Evolutionary conservation across 2,113 vertebrate genomes (phyloP), one percentile per base, ranked within the genome.

Genomic region (Hylia prasina): DNA sequence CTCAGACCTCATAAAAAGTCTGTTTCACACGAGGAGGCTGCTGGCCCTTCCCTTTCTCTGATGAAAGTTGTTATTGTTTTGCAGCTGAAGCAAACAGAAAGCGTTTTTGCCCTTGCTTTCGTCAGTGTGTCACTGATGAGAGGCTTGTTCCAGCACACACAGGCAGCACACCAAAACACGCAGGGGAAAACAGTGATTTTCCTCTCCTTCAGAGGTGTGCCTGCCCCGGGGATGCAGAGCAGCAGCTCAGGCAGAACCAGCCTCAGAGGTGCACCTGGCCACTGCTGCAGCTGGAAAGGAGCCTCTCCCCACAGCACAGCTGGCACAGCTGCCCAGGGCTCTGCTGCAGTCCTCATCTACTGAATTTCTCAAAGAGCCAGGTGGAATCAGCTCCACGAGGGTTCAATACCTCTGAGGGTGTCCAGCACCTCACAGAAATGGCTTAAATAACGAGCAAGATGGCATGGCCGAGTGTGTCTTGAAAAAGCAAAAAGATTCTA

Each of bases 11-110:
- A 86, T 83, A 84, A 87, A 97, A 83, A 90, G 57, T 64, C 54
- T 48, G 56, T 61, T 71, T 56, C 75, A 30, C 78, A 48, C 53
- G 17, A 39, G 82, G 23, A 40, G 89, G n/a, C 91, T 84, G 84
- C 57, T 83, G 85, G 87, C 83, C 65, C 64, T 88, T 50, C 83
- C 87, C 89, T 76, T 58, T 12, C 72, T 40, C 72, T 70, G 88
- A 77, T 94, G 70, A 33, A 90, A 94, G 87, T 42, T 89, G 70
- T 35, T 73, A 44, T 85, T 95, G 93, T 94, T 93, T 73, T 70
- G 51, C 50, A 73, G 83, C 84, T 69, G 66, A 91, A 75, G 56
- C 20, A 61, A 50, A 53, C 60, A 78, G 42, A 57, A 70, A n/a
- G 30, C 0, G 10, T 8, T n/a, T 69, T 12, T 72, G 60, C 64